A percentile compares a stretch with the other conserved stretches of the same genome.
phyloP scores from a whole-genome alignment of 2,888 invertebrate species.

The Heliconius aoede region DNA sequence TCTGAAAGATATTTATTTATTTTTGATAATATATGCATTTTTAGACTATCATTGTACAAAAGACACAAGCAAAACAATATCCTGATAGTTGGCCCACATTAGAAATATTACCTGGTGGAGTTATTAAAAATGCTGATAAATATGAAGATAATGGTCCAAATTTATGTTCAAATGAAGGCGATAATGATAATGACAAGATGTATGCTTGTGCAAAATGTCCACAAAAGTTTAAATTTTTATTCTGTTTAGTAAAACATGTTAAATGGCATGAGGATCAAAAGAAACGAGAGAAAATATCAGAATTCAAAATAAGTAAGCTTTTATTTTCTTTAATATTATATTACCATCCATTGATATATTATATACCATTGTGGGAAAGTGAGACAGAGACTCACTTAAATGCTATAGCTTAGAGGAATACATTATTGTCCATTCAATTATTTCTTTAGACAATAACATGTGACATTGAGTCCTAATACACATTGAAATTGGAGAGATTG shows the following conservation, averaged over 20 bases:
- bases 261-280: slow-evolving; percentile 68
- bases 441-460: too few relatives aligned
- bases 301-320: slow-evolving; percentile 40
- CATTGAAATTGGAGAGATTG: too few relatives aligned
- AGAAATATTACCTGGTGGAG: slow-evolving; percentile 75
- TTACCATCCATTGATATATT: neutral
- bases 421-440: too few relatives aligned
- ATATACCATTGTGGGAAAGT: too few relatives aligned
- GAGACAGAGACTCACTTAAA: too few relatives aligned
- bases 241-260: slow-evolving; percentile 71
- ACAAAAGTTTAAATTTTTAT: slow-evolving; percentile 67
- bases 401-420: too few relatives aligned
- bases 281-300: slow-evolving; percentile 48
- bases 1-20: neutral
- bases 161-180: slow-evolving; percentile 32
- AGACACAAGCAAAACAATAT: slow-evolving; percentile 43
- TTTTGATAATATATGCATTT: slow-evolving; percentile 1
- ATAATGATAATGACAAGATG: slow-evolving; percentile 59
- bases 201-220: slow-evolving; percentile 77
- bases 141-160: slow-evolving; percentile 48
- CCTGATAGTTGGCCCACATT: slow-evolving; percentile 73
- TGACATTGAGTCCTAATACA: too few relatives aligned
- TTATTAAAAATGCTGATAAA: slow-evolving; percentile 68
- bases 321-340: neutral
- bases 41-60: slow-evolving; percentile 33